A percentile compares a stretch with the other conserved stretches of the same genome.
Evolutionary conservation across 2,888 invertebrate genomes (phyloP).

Genomic region (Craniophora ligustri): DNA sequence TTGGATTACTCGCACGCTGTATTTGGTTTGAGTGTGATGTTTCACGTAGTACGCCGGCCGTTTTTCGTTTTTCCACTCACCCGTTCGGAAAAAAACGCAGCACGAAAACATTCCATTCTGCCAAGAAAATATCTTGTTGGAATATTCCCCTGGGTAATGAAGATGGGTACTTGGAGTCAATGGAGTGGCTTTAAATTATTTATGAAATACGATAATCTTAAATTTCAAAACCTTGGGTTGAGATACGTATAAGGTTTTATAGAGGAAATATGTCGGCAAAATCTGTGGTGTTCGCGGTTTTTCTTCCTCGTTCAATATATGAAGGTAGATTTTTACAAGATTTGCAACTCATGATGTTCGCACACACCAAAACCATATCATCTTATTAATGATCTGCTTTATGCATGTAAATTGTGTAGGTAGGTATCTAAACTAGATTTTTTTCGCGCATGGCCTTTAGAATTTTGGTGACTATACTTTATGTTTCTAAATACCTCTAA

Average conservation of each 20-base stretch:
- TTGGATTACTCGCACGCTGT: background rate
- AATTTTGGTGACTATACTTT: no score
- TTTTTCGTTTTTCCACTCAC: background rate
- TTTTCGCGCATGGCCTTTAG: no score
- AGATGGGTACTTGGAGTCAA: background rate
- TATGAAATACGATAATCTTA: background rate
- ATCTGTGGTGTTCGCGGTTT: background rate
- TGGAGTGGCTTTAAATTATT: background rate
- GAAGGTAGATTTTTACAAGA: no score
- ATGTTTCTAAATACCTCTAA: no score
- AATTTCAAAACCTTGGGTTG: background rate
- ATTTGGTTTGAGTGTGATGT: background rate
- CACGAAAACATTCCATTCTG: background rate
- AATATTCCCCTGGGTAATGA: background rate
- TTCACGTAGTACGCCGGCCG: background rate
- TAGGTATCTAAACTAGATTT: no score
- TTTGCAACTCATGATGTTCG: no score
- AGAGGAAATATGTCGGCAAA: background rate
- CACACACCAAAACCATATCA: no score
- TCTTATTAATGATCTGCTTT: no score
- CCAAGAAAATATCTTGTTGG: background rate
- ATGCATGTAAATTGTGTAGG: no score
- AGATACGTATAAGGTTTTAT: background rate
- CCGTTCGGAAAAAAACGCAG: background rate
- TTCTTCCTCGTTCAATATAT: no score